These are phyloP conservation scores for Anthopleura sola DNA, from an alignment of 64 coral and sea anemone genomes.

Conservation along the genomic window DNA sequence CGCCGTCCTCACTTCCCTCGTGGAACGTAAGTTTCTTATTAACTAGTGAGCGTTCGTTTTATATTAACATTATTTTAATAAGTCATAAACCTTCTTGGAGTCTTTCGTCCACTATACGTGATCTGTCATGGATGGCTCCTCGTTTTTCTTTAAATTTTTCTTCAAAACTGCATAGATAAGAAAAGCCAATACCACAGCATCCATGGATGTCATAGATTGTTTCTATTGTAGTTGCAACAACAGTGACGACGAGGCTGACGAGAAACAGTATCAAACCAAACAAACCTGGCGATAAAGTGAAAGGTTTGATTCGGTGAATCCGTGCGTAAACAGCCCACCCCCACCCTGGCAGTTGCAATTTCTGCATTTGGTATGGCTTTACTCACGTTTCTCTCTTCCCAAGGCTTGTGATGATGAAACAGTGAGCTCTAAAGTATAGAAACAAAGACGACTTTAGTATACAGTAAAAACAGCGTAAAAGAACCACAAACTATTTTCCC, in stretches of 20 bases:
- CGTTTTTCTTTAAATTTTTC: background rate
- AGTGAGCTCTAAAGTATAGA: background rate
- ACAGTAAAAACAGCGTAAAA: too few relatives aligned
- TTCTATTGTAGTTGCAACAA: constrained; percentile 8
- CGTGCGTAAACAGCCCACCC: too few relatives aligned
- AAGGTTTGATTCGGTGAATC: background rate
- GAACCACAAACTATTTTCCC: too few relatives aligned
- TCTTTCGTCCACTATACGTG: background rate
- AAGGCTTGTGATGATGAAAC: background rate
- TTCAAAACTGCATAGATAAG: constrained; percentile 10
- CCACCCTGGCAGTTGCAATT: too few relatives aligned
- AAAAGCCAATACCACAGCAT: constrained; percentile 14
- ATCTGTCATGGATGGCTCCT: background rate
- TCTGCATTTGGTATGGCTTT: background rate
- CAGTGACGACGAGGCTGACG: background rate
- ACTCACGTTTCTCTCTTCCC: background rate
- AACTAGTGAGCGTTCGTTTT: too few relatives aligned
- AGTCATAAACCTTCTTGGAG: background rate
- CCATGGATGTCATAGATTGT: constrained; percentile 25
- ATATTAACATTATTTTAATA: too few relatives aligned
- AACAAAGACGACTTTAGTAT: background rate
- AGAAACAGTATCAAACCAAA: constrained; percentile 9
- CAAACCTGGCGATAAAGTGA: background rate
- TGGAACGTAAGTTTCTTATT: too few relatives aligned
- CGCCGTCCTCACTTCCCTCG: too few relatives aligned